Percentiles rank a stretch among this genome's conserved stretches.
phyloP scores from a whole-genome alignment of 2,888 invertebrate species.

The Drosophila pseudotakahashii region DNA sequence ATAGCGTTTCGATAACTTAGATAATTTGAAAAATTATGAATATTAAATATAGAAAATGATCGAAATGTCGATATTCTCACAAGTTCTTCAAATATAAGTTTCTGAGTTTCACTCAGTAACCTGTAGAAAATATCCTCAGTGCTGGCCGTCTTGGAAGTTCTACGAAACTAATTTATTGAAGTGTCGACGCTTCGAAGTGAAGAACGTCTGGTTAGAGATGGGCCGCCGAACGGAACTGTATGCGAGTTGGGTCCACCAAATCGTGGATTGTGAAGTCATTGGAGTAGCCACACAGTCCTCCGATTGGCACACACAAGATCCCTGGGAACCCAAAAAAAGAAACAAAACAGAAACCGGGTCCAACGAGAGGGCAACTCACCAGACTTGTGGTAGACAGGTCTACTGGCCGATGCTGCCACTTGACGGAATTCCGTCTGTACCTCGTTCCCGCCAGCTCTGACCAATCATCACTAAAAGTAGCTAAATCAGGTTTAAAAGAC shows the following conservation, averaged over 20 bases:
- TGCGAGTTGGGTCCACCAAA: neutral
- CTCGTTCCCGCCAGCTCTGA: constrained; percentile 27
- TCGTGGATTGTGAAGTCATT: constrained; percentile 6
- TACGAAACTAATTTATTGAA: constrained; percentile 79
- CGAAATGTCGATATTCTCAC: too few species aligned
- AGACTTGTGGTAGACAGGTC: constrained; percentile 75
- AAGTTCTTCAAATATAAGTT: too few species aligned
- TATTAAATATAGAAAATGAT: too few species aligned
- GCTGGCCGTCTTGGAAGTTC: constrained; percentile 68
- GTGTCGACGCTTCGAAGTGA: constrained; percentile 56
- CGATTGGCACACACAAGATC: constrained; percentile 3
- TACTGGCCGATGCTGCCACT: constrained; percentile 78
- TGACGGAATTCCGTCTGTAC: constrained; percentile 79
- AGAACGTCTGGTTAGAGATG: constrained; percentile 45
- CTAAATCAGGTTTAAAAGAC: neutral
- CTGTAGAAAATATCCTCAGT: neutral
- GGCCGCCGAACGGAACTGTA: constrained; percentile 3
- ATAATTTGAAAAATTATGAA: too few species aligned
- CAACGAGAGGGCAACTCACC: constrained; percentile 3
- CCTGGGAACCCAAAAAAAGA: constrained; percentile 42
- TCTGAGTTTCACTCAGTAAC: too few species aligned
- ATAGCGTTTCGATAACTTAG: too few species aligned
- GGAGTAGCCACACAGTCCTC: constrained; percentile 11
- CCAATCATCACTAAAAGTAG: neutral
- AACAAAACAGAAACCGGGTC: neutral